These are phyloP conservation scores for Microcaecilia unicolor DNA, from an alignment of 2,797 vertebrate genomes.

Conservation along the genomic window DNA sequence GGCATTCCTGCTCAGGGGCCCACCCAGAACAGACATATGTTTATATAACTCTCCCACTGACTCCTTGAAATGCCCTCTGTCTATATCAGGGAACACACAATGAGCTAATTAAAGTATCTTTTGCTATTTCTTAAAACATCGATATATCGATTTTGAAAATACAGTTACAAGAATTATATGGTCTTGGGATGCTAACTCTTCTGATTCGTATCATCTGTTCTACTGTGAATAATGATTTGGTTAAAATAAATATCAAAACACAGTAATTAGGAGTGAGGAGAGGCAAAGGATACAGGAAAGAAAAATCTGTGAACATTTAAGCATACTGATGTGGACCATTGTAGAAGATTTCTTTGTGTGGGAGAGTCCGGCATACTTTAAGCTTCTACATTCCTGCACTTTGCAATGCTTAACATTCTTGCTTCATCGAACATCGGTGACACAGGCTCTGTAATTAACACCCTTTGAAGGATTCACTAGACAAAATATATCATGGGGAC, in stretches of 20 bases:
- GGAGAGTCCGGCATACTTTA: too few species aligned
- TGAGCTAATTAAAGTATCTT: constrained; percentile 14
- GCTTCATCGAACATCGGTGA: constrained; percentile 2
- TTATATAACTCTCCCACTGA: constrained; percentile 42
- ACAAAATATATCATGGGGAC: not conserved
- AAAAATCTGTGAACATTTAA: too few species aligned
- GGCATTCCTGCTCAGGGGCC: constrained; percentile 29
- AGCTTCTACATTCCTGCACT: too few species aligned
- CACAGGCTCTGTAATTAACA: not conserved
- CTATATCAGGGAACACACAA: constrained; percentile 36
- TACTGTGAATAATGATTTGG: too few species aligned
- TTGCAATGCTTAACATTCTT: not conserved
- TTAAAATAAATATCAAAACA: too few species aligned
- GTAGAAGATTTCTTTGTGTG: too few species aligned
- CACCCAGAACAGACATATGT: constrained; percentile 16
- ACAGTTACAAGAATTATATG: constrained; percentile 7
- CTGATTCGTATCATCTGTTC: too few species aligned
- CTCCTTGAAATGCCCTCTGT: constrained; percentile 41
- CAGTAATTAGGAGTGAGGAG: too few species aligned
- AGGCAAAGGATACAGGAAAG: too few species aligned
- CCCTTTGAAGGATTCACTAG: not conserved
- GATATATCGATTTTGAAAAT: not conserved
- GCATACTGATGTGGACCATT: too few species aligned
- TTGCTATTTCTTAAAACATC: too few species aligned
- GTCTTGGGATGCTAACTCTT: not conserved